phyloP scores from a whole-genome alignment of 2,797 vertebrate species.

The Sparus aurata region DNA sequence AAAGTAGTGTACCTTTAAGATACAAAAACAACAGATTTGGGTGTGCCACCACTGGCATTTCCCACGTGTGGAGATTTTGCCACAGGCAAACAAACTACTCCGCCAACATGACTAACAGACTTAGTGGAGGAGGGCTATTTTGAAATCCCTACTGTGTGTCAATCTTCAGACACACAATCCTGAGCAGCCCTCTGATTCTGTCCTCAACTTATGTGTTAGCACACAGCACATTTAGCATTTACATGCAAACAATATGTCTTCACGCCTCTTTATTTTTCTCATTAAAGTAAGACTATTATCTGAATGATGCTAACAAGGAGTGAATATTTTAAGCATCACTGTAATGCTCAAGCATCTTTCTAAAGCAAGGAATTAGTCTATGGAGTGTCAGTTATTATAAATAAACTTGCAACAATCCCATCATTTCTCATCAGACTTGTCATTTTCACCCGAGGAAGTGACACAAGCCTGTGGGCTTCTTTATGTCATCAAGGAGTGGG shows the following conservation, averaged over 20 bases:
- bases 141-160: conserved; percentile 63
- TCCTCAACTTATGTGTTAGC: conserved; percentile 39
- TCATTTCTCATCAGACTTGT: conserved; percentile 68
- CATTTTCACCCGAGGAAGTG: conserved; percentile 58
- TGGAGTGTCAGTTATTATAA: conserved; percentile 69
- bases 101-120: conserved; percentile 65
- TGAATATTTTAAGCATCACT: conserved; percentile 29
- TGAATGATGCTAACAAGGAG: conserved; percentile 25
- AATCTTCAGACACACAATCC: conserved; percentile 29
- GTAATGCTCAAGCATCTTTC: conserved; percentile 39
- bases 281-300: conserved; percentile 30
- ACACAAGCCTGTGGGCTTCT: conserved; percentile 48
- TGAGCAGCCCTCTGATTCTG: not conserved
- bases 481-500: conserved; percentile 43
- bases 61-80: conserved; percentile 48
- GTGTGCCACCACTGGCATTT: conserved; percentile 66
- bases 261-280: conserved; percentile 17
- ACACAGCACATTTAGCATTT: conserved; percentile 51
- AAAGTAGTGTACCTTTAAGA: conserved; percentile 53
- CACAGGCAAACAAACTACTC: conserved; percentile 49
- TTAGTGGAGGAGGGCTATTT: conserved; percentile 49
- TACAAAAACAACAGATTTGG: conserved; percentile 61
- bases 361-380: conserved; percentile 63
- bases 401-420: conserved; percentile 65
- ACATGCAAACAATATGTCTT: conserved; percentile 24